Evolutionary conservation across 2,797 vertebrate species (phyloP).

Genomic region (Graptemys geographica): DNA sequence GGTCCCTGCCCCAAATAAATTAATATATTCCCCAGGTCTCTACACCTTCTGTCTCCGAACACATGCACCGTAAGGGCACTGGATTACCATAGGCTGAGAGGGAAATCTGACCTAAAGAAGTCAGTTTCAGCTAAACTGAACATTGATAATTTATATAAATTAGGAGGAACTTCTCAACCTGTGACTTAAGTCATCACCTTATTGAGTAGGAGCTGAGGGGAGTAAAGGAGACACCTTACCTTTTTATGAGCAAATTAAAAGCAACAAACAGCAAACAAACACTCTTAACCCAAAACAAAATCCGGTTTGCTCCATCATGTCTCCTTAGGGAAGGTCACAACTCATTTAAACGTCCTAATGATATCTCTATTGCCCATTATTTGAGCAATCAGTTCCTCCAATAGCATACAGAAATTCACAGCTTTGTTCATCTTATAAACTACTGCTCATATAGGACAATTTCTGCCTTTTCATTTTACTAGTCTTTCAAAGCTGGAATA

Average conservation of each 20-base stretch:
- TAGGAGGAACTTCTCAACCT: background rate
- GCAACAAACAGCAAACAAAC: background rate
- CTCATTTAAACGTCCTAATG: background rate
- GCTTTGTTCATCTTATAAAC: background rate
- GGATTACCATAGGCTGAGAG: background rate
- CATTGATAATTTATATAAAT: background rate
- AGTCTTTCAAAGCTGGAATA: background rate
- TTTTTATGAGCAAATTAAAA: background rate
- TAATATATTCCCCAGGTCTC: background rate
- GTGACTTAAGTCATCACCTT: background rate
- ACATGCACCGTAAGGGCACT: background rate
- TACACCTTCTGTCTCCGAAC: background rate
- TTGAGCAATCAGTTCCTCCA: background rate
- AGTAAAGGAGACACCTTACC: background rate
- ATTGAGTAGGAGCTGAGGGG: background rate
- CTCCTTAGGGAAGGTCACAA: background rate
- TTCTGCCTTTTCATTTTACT: background rate
- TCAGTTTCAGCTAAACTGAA: background rate
- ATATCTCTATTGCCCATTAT: background rate
- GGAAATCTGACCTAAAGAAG: background rate
- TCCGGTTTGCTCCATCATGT: background rate
- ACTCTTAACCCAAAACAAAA: background rate
- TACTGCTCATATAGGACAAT: background rate
- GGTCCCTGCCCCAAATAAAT: background rate
- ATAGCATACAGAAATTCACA: background rate